A percentile compares a stretch with the other conserved stretches of the same genome.
These are phyloP conservation scores for Caenorhabditis virilis DNA, from an alignment of 2,888 invertebrate genomes.

Conservation along the genomic window DNA sequence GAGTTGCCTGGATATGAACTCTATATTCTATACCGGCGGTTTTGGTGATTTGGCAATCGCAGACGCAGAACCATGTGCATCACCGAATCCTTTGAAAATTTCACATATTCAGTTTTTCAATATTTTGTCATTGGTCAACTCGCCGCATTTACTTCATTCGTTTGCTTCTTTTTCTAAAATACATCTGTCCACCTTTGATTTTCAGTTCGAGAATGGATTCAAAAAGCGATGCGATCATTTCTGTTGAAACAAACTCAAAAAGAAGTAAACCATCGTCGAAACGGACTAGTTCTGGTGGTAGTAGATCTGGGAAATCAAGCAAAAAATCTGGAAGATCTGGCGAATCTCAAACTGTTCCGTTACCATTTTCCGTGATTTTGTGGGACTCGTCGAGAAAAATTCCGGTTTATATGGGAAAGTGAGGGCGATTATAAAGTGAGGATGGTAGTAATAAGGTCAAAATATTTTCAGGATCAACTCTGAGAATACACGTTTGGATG, in stretches of 20 bases:
- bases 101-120: slow-evolving; percentile 23
- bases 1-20: slow-evolving; percentile 12
- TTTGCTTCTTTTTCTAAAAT: neutral
- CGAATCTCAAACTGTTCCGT: neutral
- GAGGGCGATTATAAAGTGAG: neutral
- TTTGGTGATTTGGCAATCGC: slow-evolving; percentile 25
- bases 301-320: neutral
- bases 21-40: slow-evolving; percentile 22
- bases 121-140: slow-evolving; percentile 13
- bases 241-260: no score
- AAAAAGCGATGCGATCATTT: neutral
- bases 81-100: slow-evolving; percentile 10
- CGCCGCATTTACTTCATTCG: neutral
- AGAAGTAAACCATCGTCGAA: neutral
- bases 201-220: neutral
- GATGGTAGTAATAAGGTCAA: neutral
- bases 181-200: neutral
- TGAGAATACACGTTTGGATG: no score
- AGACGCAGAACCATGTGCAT: slow-evolving; percentile 18
- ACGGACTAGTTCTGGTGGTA: neutral
- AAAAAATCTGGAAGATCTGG: neutral
- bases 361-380: slow-evolving; percentile 16
- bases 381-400: slow-evolving; percentile 17
- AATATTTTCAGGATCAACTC: neutral
- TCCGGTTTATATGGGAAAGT: slow-evolving; percentile 35